Base-by-base conservation (phyloP, 2,113 vertebrate species). In the Puffinus mauretanicus region DNA sequence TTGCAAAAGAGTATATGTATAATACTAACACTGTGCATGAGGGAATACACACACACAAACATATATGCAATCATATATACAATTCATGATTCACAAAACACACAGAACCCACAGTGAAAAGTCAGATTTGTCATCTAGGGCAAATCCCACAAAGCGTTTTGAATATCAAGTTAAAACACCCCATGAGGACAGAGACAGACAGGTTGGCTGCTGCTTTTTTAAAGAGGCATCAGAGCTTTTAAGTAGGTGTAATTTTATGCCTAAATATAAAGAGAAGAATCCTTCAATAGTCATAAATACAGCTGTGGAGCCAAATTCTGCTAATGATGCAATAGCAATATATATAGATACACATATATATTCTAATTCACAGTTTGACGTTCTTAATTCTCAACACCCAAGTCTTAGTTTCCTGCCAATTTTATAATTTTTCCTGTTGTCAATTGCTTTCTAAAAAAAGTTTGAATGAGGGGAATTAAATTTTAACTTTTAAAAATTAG, bases 261-360 rank as follows among this genome's bases (percentile, higher is more conserved):
- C 82, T 97, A 96, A 94, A 90, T 94, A 95, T 94, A 95, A 95
- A 70, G 8, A 80, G 44, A 93, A 91, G 87, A 85, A 94, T 92
- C 13, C 46, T 96, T 96, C 87, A 95, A 58, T 58, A 85, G 80
- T 85, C 34, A 91, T 73, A 88, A 82, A 90, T 90, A 90, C 90
- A 95, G 70, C 84, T 96, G 92, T 58, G 72, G 73, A 90, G 40
- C 36, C 77, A 97, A 91, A 78, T 88, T 94, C 91, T 94, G 44
- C 25, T 93, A 82, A 76, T 80, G 93, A 96, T 91, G 66, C 25
- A 66, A 72, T 34, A 95, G 17, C 17, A 86, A 15, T 66, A 94
- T 94, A 94, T 85, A 87, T 67, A 95, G 52, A 72, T 88, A 62
- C 29, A 73, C 22, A 77, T 80, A 90, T 86, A 85, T 72, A 90